These are phyloP conservation scores for Digitonthophagus gazella DNA, from an alignment of 2,888 invertebrate genomes.

Conservation along the genomic window DNA sequence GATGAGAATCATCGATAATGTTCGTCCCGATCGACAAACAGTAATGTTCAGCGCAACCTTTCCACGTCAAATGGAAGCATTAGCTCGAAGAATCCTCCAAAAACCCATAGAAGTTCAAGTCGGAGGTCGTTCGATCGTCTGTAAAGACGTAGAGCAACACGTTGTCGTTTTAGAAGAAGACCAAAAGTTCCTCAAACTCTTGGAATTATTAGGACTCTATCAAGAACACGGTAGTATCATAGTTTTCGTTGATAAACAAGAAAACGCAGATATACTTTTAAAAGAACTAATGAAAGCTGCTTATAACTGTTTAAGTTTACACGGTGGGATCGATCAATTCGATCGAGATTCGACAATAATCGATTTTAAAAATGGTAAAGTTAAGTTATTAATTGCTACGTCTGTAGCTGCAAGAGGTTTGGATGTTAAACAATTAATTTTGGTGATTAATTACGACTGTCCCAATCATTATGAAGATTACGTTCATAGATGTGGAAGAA, in stretches of 20 bases:
- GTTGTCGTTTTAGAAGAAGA: conserved; percentile 93
- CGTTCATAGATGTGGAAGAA: conserved; percentile 94
- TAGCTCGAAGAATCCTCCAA: conserved; percentile 88
- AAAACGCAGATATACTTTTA: conserved; percentile 89
- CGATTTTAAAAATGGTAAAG: conserved; percentile 88
- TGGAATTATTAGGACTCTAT: conserved; percentile 95
- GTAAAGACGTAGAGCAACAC: conserved; percentile 96
- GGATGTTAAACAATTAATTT: conserved; percentile 96
- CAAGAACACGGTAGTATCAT: conserved; percentile 91
- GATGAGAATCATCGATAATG: conserved; percentile 96
- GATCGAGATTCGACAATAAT: conserved; percentile 97
- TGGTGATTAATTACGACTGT: conserved; percentile 98
- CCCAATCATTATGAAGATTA: conserved; percentile 99
- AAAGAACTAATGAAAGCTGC: conserved; percentile 96
- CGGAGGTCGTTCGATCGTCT: conserved; percentile 94
- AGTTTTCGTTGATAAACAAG: conserved; percentile 98
- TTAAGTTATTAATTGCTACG: conserved; percentile 89
- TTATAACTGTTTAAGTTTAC: conserved; percentile 94
- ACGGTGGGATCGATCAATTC: conserved; percentile 99
- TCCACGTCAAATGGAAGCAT: conserved; percentile 97
- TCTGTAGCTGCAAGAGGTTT: conserved; percentile 97
- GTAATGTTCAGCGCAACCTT: conserved; percentile 99
- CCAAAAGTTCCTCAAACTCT: conserved; percentile 93
- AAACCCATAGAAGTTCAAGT: conserved; percentile 98
- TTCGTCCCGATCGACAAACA: conserved; percentile 94